These are phyloP conservation scores for Cryptus viduatorius DNA, from an alignment of 2,888 invertebrate genomes.

Conservation along the genomic window DNA sequence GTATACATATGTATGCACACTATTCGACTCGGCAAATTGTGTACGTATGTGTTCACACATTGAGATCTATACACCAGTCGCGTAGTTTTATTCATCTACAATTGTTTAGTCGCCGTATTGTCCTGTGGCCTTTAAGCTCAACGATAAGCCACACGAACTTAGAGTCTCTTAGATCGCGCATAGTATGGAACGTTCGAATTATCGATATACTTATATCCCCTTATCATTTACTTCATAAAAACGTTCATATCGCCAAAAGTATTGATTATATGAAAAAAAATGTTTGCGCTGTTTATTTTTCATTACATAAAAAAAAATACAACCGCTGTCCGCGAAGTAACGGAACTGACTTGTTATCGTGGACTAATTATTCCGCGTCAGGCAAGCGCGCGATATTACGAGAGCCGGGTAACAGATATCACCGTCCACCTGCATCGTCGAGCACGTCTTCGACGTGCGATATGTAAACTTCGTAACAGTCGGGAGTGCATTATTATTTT, in stretches of 20 bases:
- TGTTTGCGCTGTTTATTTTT: not conserved
- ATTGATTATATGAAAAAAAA: not conserved
- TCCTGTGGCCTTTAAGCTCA: conserved; percentile 21
- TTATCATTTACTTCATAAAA: too few species aligned
- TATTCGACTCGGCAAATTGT: conserved; percentile 15
- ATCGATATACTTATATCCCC: too few species aligned
- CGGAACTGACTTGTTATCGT: conserved; percentile 54
- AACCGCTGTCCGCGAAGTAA: conserved; percentile 12
- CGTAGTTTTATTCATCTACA: conserved; percentile 3
- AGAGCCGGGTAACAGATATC: conserved; percentile 43
- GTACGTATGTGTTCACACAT: not conserved
- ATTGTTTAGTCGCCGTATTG: conserved; percentile 27
- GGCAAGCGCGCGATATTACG: conserved; percentile 44
- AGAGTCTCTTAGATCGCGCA: too few species aligned
- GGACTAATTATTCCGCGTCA: conserved; percentile 64
- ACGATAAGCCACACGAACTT: too few species aligned
- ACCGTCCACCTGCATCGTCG: conserved; percentile 39
- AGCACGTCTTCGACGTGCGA: conserved; percentile 14
- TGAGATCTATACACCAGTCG: not conserved
- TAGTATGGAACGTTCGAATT: too few species aligned
- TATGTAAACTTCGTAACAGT: not conserved
- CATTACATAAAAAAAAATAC: conserved; percentile 26
- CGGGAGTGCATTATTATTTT: conserved; percentile 6
- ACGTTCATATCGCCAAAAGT: not conserved
- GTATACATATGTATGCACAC: not conserved